Conservation (phyloP, 2,888 invertebrate genomes). For the Nasonia oneida region DNA sequence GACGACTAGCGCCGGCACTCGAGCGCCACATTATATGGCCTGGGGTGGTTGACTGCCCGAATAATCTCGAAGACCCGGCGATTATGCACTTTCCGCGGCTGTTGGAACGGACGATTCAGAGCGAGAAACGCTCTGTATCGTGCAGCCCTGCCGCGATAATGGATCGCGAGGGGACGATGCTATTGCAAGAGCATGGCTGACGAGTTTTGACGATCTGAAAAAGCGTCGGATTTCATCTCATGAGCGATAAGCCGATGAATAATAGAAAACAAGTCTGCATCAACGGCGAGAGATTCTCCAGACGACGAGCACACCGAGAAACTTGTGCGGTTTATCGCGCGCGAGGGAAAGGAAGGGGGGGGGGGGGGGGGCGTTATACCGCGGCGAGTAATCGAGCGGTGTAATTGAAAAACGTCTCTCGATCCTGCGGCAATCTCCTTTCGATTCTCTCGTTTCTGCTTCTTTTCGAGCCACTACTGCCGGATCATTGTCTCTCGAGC, state of each 20-base stretch:
- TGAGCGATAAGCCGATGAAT: not conserved
- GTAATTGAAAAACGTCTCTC: slow-evolving; percentile 51
- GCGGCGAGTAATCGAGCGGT: slow-evolving; percentile 48
- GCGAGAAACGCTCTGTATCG: not conserved
- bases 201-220: too few species aligned
- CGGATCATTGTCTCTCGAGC: not conserved
- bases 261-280: not conserved
- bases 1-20: not conserved
- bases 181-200: too few species aligned
- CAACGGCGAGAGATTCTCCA: not conserved
- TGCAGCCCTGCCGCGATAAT: slow-evolving; percentile 21
- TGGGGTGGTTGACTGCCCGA: slow-evolving; percentile 6
- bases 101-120: slow-evolving; percentile 48
- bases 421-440: slow-evolving; percentile 29
- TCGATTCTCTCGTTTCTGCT: slow-evolving; percentile 32
- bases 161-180: slow-evolving; percentile 46
- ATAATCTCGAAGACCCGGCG: slow-evolving; percentile 19
- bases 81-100: slow-evolving; percentile 50
- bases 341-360: not conserved
- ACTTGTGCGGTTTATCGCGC: slow-evolving; percentile 37
- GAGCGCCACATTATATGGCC: slow-evolving; percentile 7
- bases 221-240: not conserved
- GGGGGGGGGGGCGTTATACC: slow-evolving; percentile 34
- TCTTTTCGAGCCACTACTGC: not conserved
- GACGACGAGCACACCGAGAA: slow-evolving; percentile 11